phyloP scores from a whole-genome alignment of 2,797 vertebrate genomes.

The Cheirogaleus major region DNA sequence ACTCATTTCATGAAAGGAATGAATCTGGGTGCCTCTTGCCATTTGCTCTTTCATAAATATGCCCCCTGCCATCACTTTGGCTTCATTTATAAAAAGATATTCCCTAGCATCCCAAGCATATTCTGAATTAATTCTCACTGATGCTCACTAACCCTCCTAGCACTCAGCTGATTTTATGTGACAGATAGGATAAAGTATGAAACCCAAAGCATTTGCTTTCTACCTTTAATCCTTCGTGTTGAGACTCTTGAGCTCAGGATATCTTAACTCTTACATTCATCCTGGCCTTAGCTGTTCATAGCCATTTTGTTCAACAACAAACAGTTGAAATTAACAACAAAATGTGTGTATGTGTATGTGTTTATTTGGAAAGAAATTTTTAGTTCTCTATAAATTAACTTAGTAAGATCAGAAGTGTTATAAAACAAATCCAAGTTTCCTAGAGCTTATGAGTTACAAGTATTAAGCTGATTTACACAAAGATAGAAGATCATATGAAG shows the following conservation, averaged over 20 bases:
- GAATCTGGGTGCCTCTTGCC: background rate
- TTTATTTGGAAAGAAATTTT: background rate
- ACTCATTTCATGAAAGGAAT: background rate
- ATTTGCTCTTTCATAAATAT: background rate
- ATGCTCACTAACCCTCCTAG: background rate
- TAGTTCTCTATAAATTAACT: background rate
- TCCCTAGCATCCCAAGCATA: background rate
- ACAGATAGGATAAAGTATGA: background rate
- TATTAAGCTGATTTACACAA: background rate
- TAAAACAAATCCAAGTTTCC: background rate
- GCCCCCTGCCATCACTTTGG: background rate
- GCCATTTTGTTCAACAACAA: background rate
- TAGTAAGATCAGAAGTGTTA: background rate
- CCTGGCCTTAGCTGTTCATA: background rate
- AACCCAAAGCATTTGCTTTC: background rate
- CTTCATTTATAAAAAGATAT: background rate
- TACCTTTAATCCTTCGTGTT: background rate
- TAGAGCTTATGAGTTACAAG: background rate
- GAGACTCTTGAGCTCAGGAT: accelerated
- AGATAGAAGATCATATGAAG: background rate
- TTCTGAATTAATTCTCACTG: background rate
- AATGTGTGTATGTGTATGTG: accelerated
- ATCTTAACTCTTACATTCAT: background rate
- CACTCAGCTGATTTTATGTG: background rate
- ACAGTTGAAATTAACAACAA: background rate